Evolutionary conservation across 2,113 vertebrate species (phyloP).

Genomic region (Tychaedon coryphoeus): DNA sequence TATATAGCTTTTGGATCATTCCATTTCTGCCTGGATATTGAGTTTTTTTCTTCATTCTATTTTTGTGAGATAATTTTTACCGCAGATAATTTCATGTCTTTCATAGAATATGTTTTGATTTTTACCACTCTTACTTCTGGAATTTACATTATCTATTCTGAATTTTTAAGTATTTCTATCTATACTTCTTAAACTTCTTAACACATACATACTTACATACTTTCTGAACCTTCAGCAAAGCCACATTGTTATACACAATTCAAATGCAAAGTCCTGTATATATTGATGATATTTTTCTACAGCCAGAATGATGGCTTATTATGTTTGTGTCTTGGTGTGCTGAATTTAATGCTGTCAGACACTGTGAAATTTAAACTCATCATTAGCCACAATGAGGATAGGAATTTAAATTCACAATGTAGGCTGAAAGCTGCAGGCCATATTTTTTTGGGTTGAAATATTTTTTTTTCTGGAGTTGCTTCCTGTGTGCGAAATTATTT

Average conservation of each 20-base stretch:
- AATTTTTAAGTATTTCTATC: neutral
- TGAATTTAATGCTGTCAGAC: constrained; percentile 30
- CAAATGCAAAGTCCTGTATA: neutral
- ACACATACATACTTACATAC: neutral
- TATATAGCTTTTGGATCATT: neutral
- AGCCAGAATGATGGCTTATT: neutral
- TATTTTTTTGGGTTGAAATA: neutral
- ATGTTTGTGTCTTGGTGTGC: neutral
- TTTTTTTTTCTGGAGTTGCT: neutral
- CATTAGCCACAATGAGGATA: neutral
- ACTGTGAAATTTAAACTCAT: constrained; percentile 5
- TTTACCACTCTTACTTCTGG: neutral
- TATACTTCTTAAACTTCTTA: neutral
- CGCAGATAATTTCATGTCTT: neutral
- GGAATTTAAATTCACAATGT: neutral
- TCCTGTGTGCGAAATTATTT: neutral
- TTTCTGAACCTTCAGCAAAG: neutral
- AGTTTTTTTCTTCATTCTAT: neutral
- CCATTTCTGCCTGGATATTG: neutral
- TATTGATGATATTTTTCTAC: neutral
- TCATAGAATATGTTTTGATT: neutral
- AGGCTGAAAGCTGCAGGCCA: constrained; percentile 1
- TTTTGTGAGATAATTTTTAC: neutral
- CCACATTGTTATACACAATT: neutral
- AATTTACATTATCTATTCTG: neutral